Base-by-base conservation (phyloP, 1,140 invertebrate species). In the Penaeus japonicus region DNA sequence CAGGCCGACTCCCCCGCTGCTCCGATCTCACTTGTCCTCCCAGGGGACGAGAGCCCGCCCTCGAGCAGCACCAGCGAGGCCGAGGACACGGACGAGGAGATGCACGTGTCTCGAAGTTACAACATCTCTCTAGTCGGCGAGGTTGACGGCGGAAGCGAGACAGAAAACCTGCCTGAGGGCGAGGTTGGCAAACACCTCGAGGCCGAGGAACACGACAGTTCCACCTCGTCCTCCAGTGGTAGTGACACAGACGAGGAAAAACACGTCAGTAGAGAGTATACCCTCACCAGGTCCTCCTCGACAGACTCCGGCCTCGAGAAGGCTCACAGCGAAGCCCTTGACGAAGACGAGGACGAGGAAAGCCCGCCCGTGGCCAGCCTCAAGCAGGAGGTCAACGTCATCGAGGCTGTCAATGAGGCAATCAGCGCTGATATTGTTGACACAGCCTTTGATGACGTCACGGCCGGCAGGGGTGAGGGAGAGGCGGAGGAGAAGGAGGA, bases 231-330 rank as follows among this genome's bases (percentile, higher is more conserved):
- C 35, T 88, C 89, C 24, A 75, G 59, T 55, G 89, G 53, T 47
- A 89, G 89, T 54, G 89, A 90, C 24, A 90, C 90, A 39, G 90
- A 90, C 83, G 90, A 90, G 55, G 89, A 90, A 18, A 89, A 81
- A 32, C 90, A 90, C 70, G 86, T 90, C 57, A 89, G 88, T 54
- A 85, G 83, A 62, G 70, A 88, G 77, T 90, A 90, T 57, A 89
- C 80, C 65, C 85, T 90, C 82, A 85, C 78, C 7, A 80, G 83
- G 55, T 85, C 80, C n/a, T 89, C 84, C 65, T 90, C 90, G 30
- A 70, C 77, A 1, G 87, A 88, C 20, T 87, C 88, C 22, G 88
- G 84, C 20, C 57, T 54, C 24, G 87, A 89, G 59, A 77, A 86
- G 30, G 65, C n/a, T 75, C 20, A 27, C 12, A n/a, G 17, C 35